Base-by-base conservation (phyloP, 2,113 vertebrate genomes). In the Varanus salvator region DNA sequence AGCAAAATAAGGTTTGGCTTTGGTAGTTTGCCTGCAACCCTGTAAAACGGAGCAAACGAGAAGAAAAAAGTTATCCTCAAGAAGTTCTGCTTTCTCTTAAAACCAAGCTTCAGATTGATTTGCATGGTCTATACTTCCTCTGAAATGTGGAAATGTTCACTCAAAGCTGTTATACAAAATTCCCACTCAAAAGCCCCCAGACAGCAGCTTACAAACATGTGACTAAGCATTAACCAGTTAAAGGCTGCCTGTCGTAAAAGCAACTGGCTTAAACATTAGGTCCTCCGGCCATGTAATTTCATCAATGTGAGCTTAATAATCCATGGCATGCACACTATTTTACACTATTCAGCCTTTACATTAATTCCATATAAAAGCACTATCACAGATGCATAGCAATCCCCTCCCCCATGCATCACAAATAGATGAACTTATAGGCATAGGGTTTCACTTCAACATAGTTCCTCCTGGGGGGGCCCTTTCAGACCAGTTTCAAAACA, bases 21-120 rank as follows among this genome's bases (percentile, higher is more conserved):
- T 0, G 98, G 98, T 31, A 99, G 97, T 90, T 97, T 96, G 19
- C 96, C 96, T 6, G 97, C 95, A 91, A 99, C 97, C 85, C 99
- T 99, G 95, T 19, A 66, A 21, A 52, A 48, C 48, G 3, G 12
- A 66, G 34, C 34, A 50, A 68, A 90, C 6, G 50, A 91, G 72
- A 68, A 0, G 34, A 50, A 75, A 50, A 75, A 0, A 0, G 93
- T 82, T 84, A 87, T 38, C 89, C 1, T 69, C 27, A 50, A n/a
- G 8, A 31, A 31, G 78, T 68, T 9, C 2, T 75, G 60, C 54
- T 85, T 90, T 91, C 96, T 90, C 86, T 88, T 90, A 95, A 71
- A 0, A 92, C 75, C 57, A 29, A 86, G 52, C n/a, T 48, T 93
- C 66, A 92, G 11, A 84, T 80, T 6, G 64, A 52, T 23, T 64